Percentiles rank a stretch among this genome's conserved stretches.
phyloP scores from a whole-genome alignment of 2,888 invertebrate genomes.

The Yponomeuta cagnagella region DNA sequence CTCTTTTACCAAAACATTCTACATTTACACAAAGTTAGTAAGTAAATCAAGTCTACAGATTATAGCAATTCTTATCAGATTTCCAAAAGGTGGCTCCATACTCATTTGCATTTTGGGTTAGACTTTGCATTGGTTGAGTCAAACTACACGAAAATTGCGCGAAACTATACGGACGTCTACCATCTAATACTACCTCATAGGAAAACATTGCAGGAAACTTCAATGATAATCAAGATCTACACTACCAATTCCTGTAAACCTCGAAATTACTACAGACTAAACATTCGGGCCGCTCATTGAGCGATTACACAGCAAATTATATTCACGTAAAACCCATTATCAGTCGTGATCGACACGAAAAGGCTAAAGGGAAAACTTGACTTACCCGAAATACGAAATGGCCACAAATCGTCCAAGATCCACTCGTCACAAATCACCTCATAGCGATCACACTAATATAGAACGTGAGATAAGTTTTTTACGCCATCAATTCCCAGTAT shows the following conservation, averaged over 20 bases:
- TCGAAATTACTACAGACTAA: too few relatives aligned
- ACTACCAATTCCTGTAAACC: too few relatives aligned
- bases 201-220: too few relatives aligned
- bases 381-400: conserved; percentile 55
- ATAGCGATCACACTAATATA: conserved; percentile 43
- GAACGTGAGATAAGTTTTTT: conserved; percentile 67
- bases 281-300: too few relatives aligned
- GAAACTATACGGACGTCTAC: conserved; percentile 19
- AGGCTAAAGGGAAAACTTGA: conserved; percentile 41
- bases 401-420: conserved; percentile 58
- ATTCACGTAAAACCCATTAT: conserved; percentile 35
- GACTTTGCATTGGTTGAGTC: not conserved
- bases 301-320: too few relatives aligned
- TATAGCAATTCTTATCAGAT: conserved; percentile 10
- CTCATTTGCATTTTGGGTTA: conserved; percentile 15
- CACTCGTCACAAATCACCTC: conserved; percentile 49
- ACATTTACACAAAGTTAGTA: too few relatives aligned
- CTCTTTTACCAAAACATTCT: too few relatives aligned
- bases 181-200: too few relatives aligned
- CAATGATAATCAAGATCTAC: too few relatives aligned
- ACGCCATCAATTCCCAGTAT: conserved; percentile 57
- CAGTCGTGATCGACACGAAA: conserved; percentile 40
- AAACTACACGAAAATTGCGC: conserved; percentile 19
- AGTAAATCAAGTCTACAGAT: too few relatives aligned
- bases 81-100: not conserved